These are phyloP conservation scores for Acanthopleura granulata DNA, from an alignment of 2,888 invertebrate genomes.

Conservation along the genomic window DNA sequence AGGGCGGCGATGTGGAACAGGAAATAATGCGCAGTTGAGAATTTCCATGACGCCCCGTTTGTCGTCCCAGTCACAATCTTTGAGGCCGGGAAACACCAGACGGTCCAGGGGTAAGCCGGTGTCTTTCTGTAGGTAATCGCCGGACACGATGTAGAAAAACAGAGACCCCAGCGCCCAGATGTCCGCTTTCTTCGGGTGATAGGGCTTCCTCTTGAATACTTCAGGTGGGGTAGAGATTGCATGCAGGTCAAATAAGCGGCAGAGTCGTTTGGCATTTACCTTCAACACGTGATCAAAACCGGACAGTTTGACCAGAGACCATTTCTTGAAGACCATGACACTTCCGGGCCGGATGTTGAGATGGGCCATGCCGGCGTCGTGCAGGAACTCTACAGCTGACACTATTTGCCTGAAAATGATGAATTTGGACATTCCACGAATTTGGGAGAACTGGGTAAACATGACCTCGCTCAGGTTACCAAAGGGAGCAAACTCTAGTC, in stretches of 20 bases:
- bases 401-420: neutral
- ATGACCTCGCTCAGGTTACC: neutral
- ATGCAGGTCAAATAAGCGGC: neutral
- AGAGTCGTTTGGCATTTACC: neutral
- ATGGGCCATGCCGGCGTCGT: neutral
- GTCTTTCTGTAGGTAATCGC: constrained; percentile 1
- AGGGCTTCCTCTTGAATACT: neutral
- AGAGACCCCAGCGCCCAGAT: neutral
- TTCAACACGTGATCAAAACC: neutral
- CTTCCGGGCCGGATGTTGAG: constrained; percentile 4
- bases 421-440: neutral
- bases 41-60: neutral
- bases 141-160: neutral
- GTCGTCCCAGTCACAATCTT: neutral
- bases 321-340: neutral
- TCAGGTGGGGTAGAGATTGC: neutral
- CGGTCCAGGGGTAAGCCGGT: too few relatives aligned
- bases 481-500: neutral
- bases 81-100: neutral
- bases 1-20: neutral
- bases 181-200: neutral
- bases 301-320: neutral
- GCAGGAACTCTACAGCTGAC: neutral
- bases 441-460: neutral
- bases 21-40: neutral